Conservation (phyloP, 2,113 vertebrate genomes). For the Microcebus lehilahytsara region DNA sequence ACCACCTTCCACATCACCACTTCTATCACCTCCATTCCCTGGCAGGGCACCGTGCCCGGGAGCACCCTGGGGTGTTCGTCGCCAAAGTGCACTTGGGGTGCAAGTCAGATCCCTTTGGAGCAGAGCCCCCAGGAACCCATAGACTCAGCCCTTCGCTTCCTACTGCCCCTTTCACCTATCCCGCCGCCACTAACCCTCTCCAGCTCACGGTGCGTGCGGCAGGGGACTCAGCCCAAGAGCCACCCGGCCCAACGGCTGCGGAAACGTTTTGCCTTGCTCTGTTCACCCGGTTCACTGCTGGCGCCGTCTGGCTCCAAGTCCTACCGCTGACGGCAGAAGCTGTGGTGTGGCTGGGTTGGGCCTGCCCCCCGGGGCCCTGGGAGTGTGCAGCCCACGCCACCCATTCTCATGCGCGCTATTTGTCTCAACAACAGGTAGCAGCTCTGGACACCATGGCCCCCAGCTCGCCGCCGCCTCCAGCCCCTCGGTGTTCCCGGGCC, state of each 20-base stretch:
- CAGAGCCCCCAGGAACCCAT: slow-evolving; percentile 92
- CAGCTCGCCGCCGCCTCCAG: slow-evolving; percentile 92
- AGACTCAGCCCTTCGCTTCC: slow-evolving; percentile 90
- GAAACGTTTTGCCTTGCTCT: slow-evolving; percentile 89
- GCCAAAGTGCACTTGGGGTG: slow-evolving; percentile 91
- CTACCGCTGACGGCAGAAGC: slow-evolving; percentile 89
- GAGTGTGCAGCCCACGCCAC: slow-evolving; percentile 87
- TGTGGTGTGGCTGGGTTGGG: slow-evolving; percentile 58
- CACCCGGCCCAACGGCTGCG: slow-evolving; percentile 84
- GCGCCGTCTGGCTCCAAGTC: slow-evolving; percentile 86
- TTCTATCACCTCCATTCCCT: slow-evolving; percentile 91
- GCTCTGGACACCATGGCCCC: slow-evolving; percentile 97
- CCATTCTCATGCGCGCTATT: slow-evolving; percentile 96
- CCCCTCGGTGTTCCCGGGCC: slow-evolving; percentile 94
- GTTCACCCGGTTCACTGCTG: slow-evolving; percentile 86
- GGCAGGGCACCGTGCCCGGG: slow-evolving; percentile 79
- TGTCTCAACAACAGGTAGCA: slow-evolving; percentile 99
- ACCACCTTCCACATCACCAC: slow-evolving; percentile 91
- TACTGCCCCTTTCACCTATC: slow-evolving; percentile 87
- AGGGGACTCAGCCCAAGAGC: slow-evolving; percentile 93
- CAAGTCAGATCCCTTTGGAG: slow-evolving; percentile 87
- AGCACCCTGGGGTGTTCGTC: slow-evolving; percentile 90
- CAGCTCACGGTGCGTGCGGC: slow-evolving; percentile 87
- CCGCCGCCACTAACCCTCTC: slow-evolving; percentile 81
- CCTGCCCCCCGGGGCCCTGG: slow-evolving; percentile 91